These are phyloP conservation scores for Distichodus sexfasciatus DNA, from an alignment of 2,797 vertebrate genomes.

Conservation along the genomic window DNA sequence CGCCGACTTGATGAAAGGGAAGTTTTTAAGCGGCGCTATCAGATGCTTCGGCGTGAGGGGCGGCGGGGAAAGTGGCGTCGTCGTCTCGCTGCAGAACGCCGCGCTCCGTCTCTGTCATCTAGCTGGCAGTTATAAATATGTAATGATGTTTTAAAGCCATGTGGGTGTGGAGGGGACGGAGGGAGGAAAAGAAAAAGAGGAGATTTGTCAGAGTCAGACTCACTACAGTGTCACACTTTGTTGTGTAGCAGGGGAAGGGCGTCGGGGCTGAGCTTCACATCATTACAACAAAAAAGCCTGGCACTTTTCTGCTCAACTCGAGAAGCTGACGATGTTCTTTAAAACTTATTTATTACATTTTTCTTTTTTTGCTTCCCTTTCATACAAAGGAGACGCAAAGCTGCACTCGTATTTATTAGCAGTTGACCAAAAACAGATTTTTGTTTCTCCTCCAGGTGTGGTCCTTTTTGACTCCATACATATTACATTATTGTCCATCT, in stretches of 20 bases:
- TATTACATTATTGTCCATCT: slow-evolving; percentile 52
- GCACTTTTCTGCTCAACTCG: slow-evolving; percentile 40
- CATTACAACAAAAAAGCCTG: slow-evolving; percentile 51
- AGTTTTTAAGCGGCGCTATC: slow-evolving; percentile 72
- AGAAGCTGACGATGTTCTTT: slow-evolving; percentile 47
- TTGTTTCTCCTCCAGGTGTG: no score
- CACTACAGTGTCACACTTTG: slow-evolving; percentile 59
- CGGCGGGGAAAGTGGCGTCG: slow-evolving; percentile 59
- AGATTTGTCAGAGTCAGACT: slow-evolving; percentile 67
- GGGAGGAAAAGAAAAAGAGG: no score
- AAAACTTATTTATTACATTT: no score
- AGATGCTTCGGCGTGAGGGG: slow-evolving; percentile 64
- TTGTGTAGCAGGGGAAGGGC: slow-evolving; percentile 55
- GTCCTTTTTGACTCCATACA: slow-evolving; percentile 49
- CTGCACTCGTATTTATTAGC: slow-evolving; percentile 28
- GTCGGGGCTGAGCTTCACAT: slow-evolving; percentile 63
- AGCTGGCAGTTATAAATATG: slow-evolving; percentile 77
- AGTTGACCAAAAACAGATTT: slow-evolving; percentile 38
- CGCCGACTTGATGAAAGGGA: slow-evolving; percentile 63
- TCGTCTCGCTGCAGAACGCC: slow-evolving; percentile 66
- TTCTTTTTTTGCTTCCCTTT: slow-evolving; percentile 40
- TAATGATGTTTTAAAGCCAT: slow-evolving; percentile 76
- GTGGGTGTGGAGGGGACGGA: no score
- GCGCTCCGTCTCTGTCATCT: slow-evolving; percentile 69
- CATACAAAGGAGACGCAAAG: slow-evolving; percentile 41